A percentile compares a stretch with the other conserved stretches of the same genome.
phyloP scores from a whole-genome alignment of 2,888 invertebrate species.

The Mesoligia furuncula region DNA sequence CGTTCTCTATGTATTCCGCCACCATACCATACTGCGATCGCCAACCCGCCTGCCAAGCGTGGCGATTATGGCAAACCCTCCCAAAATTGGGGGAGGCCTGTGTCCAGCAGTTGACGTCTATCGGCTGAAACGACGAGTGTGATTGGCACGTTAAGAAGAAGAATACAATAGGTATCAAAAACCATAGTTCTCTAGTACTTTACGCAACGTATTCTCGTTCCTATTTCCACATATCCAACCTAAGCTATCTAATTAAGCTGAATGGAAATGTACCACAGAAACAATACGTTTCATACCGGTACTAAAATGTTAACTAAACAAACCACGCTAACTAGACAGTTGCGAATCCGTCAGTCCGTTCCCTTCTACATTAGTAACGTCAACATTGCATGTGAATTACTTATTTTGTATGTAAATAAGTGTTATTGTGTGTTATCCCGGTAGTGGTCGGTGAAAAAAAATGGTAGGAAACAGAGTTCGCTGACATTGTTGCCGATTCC shows the following conservation, averaged over 20 bases:
- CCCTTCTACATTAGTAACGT: constrained; percentile 71
- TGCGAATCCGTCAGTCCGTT: constrained; percentile 76
- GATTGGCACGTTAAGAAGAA: not conserved
- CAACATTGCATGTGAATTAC: constrained; percentile 77
- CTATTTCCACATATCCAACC: constrained; percentile 18
- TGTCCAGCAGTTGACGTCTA: no score
- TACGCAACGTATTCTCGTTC: not conserved
- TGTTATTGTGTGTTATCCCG: constrained; percentile 57
- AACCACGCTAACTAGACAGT: constrained; percentile 77
- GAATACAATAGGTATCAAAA: not conserved
- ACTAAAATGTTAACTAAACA: constrained; percentile 81
- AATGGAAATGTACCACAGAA: constrained; percentile 82
- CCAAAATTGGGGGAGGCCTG: no score
- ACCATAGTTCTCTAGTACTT: not conserved
- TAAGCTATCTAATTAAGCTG: constrained; percentile 56
- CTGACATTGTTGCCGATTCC: no score
- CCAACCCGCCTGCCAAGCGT: no score
- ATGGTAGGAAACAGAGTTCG: no score
- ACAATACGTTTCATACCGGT: constrained; percentile 75
- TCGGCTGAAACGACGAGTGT: no score
- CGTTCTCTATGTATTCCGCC: no score
- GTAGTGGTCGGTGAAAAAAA: constrained; percentile 18
- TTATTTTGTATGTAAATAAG: constrained; percentile 79
- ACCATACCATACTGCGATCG: no score
- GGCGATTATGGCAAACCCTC: no score